Base-by-base conservation (phyloP, 2,797 vertebrate genomes). In the Peromyscus melanophrys region DNA sequence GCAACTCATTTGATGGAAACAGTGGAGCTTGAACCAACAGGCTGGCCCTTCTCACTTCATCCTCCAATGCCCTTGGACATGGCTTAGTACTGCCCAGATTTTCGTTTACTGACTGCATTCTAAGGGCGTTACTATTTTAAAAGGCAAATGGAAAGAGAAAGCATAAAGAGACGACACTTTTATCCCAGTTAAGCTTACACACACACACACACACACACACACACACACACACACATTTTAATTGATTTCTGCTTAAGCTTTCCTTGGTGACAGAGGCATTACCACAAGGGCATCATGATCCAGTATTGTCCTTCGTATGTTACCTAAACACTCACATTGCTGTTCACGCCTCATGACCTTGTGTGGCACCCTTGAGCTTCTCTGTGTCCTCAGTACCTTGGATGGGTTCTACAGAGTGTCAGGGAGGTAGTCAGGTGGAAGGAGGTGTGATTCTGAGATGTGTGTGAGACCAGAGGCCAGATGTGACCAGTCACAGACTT, bases 101-200 rank as follows among this genome's bases (percentile, higher is more conserved):
- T 90, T 73, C 5, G 10, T 93, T 97, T 83, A 59, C 19, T 95
- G 77, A 67, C 31, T 92, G 92, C 95, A 55, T 71, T 92, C 59
- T 10, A 77, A 80, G 59, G 46, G 49, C 21, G 90, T 94, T 95
- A 69, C 63, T 80, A 69, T 89, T 93, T 83, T 65, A 40, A 71
- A 4, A 97, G 69, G 82, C 14, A 49, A 8, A 81, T 31, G 57
- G 37, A 85, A 94, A 52, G 40, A 80, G 73, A 96, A 90, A 95
- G 10, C 27, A 69, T 43, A 73, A 46, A 82, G 67, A 95, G 55
- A 43, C 7, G 49, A 82, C 34, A 46, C 59, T 73, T 78, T 34
- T 77, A 34, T 84, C 13, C 37, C 52, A 29, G 8, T 40, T 83
- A 34, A 95, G 31, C 27, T 29, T 92, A n/a, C 52, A 57, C 76